Evolutionary conservation across 2,113 vertebrate species (phyloP).

Genomic region (Phalacrocorax aristotelis): DNA sequence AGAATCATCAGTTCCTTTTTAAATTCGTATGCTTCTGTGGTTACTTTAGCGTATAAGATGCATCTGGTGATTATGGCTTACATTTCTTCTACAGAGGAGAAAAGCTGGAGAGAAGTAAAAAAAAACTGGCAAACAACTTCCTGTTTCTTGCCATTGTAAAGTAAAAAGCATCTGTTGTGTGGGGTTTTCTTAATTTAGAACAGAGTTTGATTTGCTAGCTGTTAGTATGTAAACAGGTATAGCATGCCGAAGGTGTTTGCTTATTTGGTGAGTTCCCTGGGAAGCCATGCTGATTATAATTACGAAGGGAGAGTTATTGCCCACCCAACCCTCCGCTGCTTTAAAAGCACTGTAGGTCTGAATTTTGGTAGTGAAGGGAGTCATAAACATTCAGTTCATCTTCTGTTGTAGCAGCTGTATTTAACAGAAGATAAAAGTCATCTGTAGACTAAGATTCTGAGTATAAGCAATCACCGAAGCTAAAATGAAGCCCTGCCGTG

Average conservation of each 20-base stretch:
- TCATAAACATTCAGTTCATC: neutral
- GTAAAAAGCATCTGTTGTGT: neutral
- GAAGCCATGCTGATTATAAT: neutral
- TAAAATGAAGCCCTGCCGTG: neutral
- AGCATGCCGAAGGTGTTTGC: neutral
- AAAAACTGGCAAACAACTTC: neutral
- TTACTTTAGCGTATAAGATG: neutral
- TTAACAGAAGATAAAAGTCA: neutral
- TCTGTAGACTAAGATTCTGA: neutral
- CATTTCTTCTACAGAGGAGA: neutral
- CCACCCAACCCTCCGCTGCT: neutral
- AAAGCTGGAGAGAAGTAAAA: neutral
- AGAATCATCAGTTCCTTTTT: neutral
- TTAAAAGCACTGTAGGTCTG: neutral
- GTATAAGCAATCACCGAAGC: neutral
- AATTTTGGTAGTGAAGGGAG: neutral
- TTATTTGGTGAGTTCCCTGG: neutral
- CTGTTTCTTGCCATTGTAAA: neutral
- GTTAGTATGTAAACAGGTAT: neutral
- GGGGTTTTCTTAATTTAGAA: neutral
- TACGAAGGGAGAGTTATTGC: neutral
- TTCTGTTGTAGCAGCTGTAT: neutral
- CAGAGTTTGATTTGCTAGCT: neutral
- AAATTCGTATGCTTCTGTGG: neutral
- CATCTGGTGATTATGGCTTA: neutral